Evolutionary conservation across 2,797 vertebrate genomes (phyloP).

Genomic region (Siniperca undulata): DNA sequence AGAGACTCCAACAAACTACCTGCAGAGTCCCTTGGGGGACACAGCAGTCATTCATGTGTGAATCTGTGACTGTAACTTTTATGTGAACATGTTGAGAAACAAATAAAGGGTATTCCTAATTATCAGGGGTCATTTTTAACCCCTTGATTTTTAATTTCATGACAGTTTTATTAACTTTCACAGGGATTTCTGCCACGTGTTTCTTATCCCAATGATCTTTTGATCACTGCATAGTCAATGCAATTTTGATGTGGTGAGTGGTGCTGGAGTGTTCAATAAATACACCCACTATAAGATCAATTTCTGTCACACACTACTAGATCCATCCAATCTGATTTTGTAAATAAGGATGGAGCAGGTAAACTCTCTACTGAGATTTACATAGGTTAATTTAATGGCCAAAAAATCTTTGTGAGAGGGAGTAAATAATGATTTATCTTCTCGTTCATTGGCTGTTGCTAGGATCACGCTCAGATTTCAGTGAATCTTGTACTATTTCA

Average conservation of each 20-base stretch:
- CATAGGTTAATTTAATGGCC: not conserved
- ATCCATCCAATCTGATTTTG: slow-evolving; percentile 10
- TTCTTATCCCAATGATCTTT: not conserved
- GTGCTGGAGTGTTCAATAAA: slow-evolving; percentile 31
- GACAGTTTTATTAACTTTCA: not conserved
- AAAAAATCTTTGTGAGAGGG: not conserved
- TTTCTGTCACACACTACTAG: slow-evolving; percentile 22
- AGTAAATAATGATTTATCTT: slow-evolving; percentile 41
- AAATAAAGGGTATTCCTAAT: slow-evolving; percentile 2
- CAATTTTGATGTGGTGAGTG: slow-evolving; percentile 16
- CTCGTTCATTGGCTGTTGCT: not conserved
- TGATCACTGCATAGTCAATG: slow-evolving; percentile 7
- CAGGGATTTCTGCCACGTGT: not conserved
- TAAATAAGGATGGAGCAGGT: not conserved
- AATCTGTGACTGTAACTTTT: slow-evolving; percentile 48
- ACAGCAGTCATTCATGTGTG: slow-evolving; percentile 24
- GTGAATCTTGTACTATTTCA: slow-evolving; percentile 32
- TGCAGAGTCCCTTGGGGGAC: slow-evolving; percentile 26
- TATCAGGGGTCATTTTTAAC: slow-evolving; percentile 6
- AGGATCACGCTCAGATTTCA: slow-evolving; percentile 31
- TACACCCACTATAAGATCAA: slow-evolving; percentile 18
- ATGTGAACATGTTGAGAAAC: slow-evolving; percentile 29
- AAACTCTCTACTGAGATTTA: slow-evolving; percentile 1
- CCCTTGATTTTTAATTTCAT: not conserved
- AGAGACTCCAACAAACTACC: slow-evolving; percentile 43